These are phyloP conservation scores for Prochilodus magdalenae DNA, from an alignment of 2,113 vertebrate species.

Conservation along the genomic window DNA sequence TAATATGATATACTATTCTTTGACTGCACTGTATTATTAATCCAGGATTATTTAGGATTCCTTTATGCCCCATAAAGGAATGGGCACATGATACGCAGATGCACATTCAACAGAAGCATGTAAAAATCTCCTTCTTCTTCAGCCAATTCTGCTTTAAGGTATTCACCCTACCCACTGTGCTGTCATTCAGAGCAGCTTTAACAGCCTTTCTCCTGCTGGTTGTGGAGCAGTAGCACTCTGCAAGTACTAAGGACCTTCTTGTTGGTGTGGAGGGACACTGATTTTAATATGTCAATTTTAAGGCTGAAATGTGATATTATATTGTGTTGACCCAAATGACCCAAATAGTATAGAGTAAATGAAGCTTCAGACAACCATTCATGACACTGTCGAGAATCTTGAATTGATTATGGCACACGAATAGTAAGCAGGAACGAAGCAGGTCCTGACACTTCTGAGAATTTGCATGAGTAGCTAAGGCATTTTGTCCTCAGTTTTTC, in stretches of 20 bases:
- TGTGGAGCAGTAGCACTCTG: not conserved
- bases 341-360: too few species aligned
- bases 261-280: not conserved
- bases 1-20: not conserved
- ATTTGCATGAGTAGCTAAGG: too few species aligned
- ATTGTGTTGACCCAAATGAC: too few species aligned
- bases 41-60: not conserved
- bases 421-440: too few species aligned
- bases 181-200: slow-evolving; percentile 52
- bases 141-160: slow-evolving; percentile 63
- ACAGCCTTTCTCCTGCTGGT: not conserved
- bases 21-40: not conserved
- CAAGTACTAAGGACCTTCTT: not conserved
- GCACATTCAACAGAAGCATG: slow-evolving; percentile 60
- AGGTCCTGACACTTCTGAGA: too few species aligned
- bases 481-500: too few species aligned
- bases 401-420: not conserved
- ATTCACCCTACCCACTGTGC: slow-evolving; percentile 58
- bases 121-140: slow-evolving; percentile 65
- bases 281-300: not conserved
- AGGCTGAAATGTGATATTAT: not conserved
- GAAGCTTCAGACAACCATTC: too few species aligned
- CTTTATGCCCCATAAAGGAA: slow-evolving; percentile 11
- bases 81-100: slow-evolving; percentile 70
- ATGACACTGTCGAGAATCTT: too few species aligned